Base-by-base conservation (phyloP, 1,140 invertebrate species). In the Camponotus vicinus region DNA sequence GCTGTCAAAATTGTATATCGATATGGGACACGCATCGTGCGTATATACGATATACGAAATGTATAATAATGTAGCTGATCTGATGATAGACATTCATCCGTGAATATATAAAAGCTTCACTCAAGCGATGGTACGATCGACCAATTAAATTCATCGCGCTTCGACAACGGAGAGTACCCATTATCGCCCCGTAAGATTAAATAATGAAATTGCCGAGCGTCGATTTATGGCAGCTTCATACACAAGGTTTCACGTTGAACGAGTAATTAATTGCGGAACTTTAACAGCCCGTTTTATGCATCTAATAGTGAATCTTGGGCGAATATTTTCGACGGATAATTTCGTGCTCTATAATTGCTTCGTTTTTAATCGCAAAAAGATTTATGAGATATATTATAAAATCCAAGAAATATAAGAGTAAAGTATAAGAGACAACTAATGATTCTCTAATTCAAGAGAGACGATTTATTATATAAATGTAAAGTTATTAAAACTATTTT, bases 181-280 rank as follows among this genome's bases (percentile, higher is more conserved):
- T 91, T 91, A 90, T 90, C 89, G 40, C 57, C 67, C 61, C 64
- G 63, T 70, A 77, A 90, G 78, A 88, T 83, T 82, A 42, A 70
- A 91, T 84, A 91, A 91, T 89, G 76, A 66, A 64, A 87, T 79
- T 70, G 79, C n/a, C 37, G 18, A 37, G 52, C 63, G 55, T 63
- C 78, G 70, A 75, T 85, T 73, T 86, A 73, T 73, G 37, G 67
- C 69, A 45, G 52, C 67, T 82, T 61, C 79, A 59, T 34, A 37
- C 52, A 71, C 79, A 66, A 11, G 67, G 27, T 82, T 71, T 82
- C 66, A 71, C 67, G 78, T 80, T 55, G 21, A 80, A 70, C 66
- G 79, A 73, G 55, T 73, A 82, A 82, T 82, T 82, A 82, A 82
- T 59, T 63, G 79, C 67, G 67, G 27, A 82, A 73, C 55, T 73